These are phyloP conservation scores for Dicyrtoma fusca DNA, from an alignment of 2,888 invertebrate genomes.

Conservation along the genomic window DNA sequence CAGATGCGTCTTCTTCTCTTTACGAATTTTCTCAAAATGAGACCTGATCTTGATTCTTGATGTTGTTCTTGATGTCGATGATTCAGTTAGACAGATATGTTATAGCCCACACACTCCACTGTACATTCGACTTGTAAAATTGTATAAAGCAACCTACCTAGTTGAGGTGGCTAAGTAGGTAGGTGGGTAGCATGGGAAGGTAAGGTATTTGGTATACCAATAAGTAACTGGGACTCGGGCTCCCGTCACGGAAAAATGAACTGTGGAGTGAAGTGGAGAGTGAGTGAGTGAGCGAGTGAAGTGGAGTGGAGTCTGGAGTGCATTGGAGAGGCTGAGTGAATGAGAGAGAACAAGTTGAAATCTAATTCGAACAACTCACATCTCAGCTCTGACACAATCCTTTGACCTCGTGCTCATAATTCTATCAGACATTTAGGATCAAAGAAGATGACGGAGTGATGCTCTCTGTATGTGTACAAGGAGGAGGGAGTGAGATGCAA, in stretches of 20 bases:
- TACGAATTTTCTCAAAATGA: no score
- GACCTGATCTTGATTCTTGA: no score
- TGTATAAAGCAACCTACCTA: no score
- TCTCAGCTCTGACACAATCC: conserved; percentile 43
- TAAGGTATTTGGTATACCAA: no score
- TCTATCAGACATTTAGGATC: conserved; percentile 50
- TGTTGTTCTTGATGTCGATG: no score
- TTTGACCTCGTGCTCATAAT: conserved; percentile 50
- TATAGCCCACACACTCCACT: no score
- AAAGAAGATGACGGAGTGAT: conserved; percentile 37
- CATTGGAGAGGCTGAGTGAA: conserved; percentile 10
- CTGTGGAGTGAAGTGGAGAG: neutral
- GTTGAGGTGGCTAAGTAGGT: no score
- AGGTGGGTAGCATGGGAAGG: no score
- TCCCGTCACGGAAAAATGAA: neutral
- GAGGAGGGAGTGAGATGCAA: neutral
- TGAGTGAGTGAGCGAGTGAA: neutral
- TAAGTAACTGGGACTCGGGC: neutral
- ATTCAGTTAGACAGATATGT: no score
- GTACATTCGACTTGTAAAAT: no score
- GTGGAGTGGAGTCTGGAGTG: neutral
- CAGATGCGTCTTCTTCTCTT: no score
- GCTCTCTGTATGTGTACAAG: no score
- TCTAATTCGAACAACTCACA: conserved; percentile 38
- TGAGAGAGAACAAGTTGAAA: conserved; percentile 17